Evolutionary conservation across 2,797 vertebrate genomes (phyloP), one percentile per base, ranked within the genome.

Genomic region (Galaxias olidus): DNA sequence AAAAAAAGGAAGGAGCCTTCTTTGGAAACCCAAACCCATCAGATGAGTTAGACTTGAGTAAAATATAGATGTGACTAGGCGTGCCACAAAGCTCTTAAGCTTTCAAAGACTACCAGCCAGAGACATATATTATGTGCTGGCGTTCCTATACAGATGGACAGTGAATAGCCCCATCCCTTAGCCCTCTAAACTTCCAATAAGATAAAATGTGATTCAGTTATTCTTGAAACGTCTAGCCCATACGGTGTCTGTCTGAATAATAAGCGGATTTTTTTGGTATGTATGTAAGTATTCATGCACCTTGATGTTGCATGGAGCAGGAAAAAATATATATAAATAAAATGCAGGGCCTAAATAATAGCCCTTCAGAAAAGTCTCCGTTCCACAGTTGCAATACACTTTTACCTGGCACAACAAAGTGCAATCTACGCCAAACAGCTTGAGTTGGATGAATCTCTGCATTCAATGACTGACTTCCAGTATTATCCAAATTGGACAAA

Each of bases 41-140:
- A 46, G 48, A 55, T 61, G 45, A 58, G 15, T 67, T 41, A 12
- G 41, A 68, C 57, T 50, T 10, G 63, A 68, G 68, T 74, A 61
- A 81, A 81, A 80, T 68, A 81, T 62, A 77, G 74, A 79, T 74
- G 42, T 70, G 70, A 20, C 47, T 19, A 56, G 59, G 68, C 76
- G 69, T 48, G 63, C 65, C 30, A 48, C 45, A 73, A 68, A 73
- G 58, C 62, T 79, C 65, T 77, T 68, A 82, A 79, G 72, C 57
- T 65, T 66, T 73, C 65, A 60, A 66, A 70, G 62, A 66, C 56
- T 73, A 72, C 75, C 59, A 78, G 79, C 65, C 52, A 14, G 19
- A 74, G 70, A 75, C 75, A 76, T 56, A 63, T 15, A 71, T 72
- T 8, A 61, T 30, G 19, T 19, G 50, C 50, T 17, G 11, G 12